Base-by-base conservation (phyloP, 2,113 vertebrate species). In the Mobula birostris region DNA sequence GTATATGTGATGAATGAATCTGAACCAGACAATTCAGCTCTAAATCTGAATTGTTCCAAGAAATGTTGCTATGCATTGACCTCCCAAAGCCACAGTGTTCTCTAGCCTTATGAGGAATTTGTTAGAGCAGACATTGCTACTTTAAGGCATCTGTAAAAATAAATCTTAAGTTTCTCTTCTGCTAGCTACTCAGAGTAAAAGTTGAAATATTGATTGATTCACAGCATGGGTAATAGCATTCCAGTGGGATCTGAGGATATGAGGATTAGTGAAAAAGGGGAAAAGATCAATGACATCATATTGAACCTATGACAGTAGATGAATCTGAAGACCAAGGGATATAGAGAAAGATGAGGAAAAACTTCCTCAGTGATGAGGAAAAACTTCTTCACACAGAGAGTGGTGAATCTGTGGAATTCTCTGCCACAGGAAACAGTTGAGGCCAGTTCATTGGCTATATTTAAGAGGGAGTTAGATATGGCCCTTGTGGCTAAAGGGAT, bases 281-380 rank as follows among this genome's bases (percentile, higher is more conserved):
- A 93, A 93, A 93, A 93, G 90, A 93, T 93, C 90, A 93, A 93
- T 72, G 66, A 32, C 29, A 9, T 12, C 58, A 68, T 27, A 93
- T 72, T 48, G 17, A 48, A 72, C 48, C n/a, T 27, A n/a, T 72
- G 70, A 72, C 66, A 70, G 36, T 11, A 70, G 19, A 15, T 36
- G 32, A 24, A 48, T 72, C 61, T 92, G 19, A 93, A 24, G 90
- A 36, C 19, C 5, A 11, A 5, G 48, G 90, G 36, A 93, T 93
- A 48, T 74, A 93, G 66, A 24, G 19, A 68, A 61, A 19, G 5
- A 36, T 36, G 36, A 36, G 36, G 36, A 36, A 36, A 36, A 36
- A 36, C 36, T 36, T 36, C 36, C 0, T 36, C 36, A 36, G n/a
- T n/a, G 5, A 36, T 36, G 36, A 36, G 36, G 36, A 36, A 36